Evolutionary conservation across 2,797 vertebrate genomes (phyloP).

Genomic region (Oreortyx pictus): DNA sequence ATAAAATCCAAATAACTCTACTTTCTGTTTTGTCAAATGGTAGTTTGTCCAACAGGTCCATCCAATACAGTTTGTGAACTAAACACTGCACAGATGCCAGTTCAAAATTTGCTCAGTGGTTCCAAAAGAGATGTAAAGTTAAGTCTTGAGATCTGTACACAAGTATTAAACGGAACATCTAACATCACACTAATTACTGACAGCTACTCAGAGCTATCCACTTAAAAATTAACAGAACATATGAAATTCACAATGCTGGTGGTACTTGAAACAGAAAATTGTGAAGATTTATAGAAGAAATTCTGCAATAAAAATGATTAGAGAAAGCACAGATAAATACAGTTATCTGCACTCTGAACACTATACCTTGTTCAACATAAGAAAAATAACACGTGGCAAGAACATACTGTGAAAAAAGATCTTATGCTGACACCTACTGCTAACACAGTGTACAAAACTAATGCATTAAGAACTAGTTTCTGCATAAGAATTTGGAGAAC

Average conservation of each 20-base stretch:
- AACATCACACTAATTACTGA: background rate
- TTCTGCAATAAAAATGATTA: background rate
- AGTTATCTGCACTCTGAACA: background rate
- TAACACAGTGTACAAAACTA: background rate
- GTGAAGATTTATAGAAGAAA: background rate
- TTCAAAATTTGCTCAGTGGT: no score
- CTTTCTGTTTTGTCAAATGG: background rate
- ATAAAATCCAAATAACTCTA: background rate
- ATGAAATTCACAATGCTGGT: background rate
- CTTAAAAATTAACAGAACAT: background rate
- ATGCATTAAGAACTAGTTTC: background rate
- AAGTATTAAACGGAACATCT: background rate
- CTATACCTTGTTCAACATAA: background rate
- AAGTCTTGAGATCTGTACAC: background rate
- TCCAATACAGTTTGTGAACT: no score
- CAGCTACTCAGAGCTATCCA: background rate
- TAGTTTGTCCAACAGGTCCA: no score
- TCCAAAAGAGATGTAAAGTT: background rate
- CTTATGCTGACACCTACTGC: background rate
- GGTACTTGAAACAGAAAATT: background rate
- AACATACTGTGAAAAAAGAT: background rate
- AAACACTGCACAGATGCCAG: no score
- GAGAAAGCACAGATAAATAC: background rate
- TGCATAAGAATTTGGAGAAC: background rate
- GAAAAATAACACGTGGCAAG: background rate